Evolutionary conservation across 2,888 invertebrate species (phyloP).

Genomic region (Tipula confusa): DNA sequence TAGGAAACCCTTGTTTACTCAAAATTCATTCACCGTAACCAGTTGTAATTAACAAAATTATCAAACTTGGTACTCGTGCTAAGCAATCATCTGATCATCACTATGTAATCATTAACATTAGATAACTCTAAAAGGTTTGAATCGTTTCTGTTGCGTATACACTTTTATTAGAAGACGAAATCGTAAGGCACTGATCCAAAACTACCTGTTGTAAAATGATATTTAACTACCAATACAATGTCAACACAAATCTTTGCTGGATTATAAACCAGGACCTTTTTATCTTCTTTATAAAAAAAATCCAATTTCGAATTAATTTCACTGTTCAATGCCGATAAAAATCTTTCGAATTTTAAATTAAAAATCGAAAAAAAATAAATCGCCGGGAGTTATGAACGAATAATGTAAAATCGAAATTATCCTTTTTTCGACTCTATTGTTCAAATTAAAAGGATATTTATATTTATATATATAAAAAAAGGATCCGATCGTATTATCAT

Average conservation of each 20-base stretch:
- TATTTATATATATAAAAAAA: no score
- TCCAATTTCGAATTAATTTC: background rate
- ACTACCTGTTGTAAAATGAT: background rate
- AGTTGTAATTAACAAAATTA: no score
- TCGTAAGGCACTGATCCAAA: no score
- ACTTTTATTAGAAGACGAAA: no score
- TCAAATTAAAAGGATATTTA: background rate
- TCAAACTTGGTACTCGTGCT: no score
- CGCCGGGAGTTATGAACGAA: background rate
- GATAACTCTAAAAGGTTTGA: no score
- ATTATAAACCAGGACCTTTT: background rate
- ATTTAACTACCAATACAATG: background rate
- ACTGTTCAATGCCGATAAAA: background rate
- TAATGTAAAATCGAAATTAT: background rate
- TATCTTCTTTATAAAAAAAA: background rate
- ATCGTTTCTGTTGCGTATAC: no score
- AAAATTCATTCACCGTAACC: no score
- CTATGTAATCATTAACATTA: no score
- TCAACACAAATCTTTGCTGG: background rate
- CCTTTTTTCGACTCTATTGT: constrained; percentile 1
- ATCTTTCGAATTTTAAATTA: background rate
- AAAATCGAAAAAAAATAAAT: background rate
- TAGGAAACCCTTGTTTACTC: no score
- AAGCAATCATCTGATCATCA: no score
- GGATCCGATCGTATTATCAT: background rate